Conservation (phyloP, 1,140 invertebrate genomes). For the Leptopilina boulardi region DNA sequence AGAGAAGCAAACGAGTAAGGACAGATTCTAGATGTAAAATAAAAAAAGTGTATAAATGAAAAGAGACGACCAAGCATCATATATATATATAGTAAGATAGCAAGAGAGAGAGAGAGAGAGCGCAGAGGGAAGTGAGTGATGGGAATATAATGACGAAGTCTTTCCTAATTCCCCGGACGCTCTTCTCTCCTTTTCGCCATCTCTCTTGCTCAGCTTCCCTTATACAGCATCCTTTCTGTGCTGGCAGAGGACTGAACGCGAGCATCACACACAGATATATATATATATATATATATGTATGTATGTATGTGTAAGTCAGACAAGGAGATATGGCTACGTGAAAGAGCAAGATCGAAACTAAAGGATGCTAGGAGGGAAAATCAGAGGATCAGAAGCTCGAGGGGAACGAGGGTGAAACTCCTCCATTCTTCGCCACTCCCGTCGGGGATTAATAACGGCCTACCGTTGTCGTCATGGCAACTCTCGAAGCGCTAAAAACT, state of each 20-base stretch:
- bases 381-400: constrained; percentile 46
- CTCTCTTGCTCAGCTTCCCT: constrained; percentile 35
- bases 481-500: constrained; percentile 59
- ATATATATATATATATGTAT: too few relatives aligned
- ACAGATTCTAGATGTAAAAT: constrained; percentile 45
- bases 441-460: constrained; percentile 66
- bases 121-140: constrained; percentile 57
- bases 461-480: constrained; percentile 63
- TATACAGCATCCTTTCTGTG: constrained; percentile 49
- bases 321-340: constrained; percentile 4
- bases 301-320: constrained; percentile 10
- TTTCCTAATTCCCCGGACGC: constrained; percentile 60
- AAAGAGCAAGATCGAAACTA: constrained; percentile 7
- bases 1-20: constrained; percentile 40
- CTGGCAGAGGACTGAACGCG: constrained; percentile 26
- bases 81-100: constrained; percentile 23
- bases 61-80: neutral
- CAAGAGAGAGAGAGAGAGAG: constrained; percentile 10
- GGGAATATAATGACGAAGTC: constrained; percentile 63
- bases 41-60: constrained; percentile 36
- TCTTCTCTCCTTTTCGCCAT: constrained; percentile 48
- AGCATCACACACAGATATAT: neutral
- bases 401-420: constrained; percentile 51
- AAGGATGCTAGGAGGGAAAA: constrained; percentile 40
- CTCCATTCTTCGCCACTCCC: constrained; percentile 57